A percentile compares a stretch with the other conserved stretches of the same genome.
phyloP scores from a whole-genome alignment of 2,888 invertebrate species.

The Eucriotettix oculatus region DNA sequence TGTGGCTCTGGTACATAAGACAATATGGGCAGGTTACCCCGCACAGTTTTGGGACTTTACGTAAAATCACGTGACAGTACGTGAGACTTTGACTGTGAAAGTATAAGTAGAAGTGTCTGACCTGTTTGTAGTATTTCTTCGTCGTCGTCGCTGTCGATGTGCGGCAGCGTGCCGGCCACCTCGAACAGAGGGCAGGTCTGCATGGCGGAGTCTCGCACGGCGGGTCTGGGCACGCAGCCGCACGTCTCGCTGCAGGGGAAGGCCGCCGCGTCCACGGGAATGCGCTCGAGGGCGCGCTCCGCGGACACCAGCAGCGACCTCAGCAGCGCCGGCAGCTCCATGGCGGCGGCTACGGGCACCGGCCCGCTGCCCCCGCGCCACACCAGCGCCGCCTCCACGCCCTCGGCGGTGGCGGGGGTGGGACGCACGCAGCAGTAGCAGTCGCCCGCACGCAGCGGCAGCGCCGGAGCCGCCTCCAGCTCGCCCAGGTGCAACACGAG shows the following conservation, averaged over 20 bases:
- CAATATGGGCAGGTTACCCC: too few relatives aligned
- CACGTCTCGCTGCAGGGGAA: constrained; percentile 34
- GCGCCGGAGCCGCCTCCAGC: constrained; percentile 41
- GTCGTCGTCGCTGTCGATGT: constrained; percentile 57
- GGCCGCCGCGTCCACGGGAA: constrained; percentile 45
- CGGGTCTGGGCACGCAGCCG: constrained; percentile 16
- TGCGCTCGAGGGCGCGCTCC: constrained; percentile 49
- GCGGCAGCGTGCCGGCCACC: constrained; percentile 48
- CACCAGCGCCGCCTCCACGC: constrained; percentile 13
- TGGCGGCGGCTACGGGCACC: constrained; percentile 15
- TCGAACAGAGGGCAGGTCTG: constrained; percentile 42
- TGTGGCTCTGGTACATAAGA: too few relatives aligned
- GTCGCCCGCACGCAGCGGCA: constrained; percentile 41
- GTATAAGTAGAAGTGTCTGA: constrained; percentile 14
- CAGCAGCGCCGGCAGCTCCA: constrained; percentile 37
- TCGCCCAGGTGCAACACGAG: constrained; percentile 45
- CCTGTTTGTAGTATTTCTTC: constrained; percentile 31
- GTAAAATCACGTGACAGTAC: too few relatives aligned
- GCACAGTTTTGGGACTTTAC: too few relatives aligned
- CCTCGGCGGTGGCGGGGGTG: constrained; percentile 1
- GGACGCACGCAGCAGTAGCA: constrained; percentile 43
- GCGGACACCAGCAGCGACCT: constrained; percentile 45
- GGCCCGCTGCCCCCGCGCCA: constrained; percentile 20
- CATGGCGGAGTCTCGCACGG: constrained; percentile 24
- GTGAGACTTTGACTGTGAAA: too few relatives aligned